Evolutionary conservation across 2,888 invertebrate genomes (phyloP), one percentile per base, ranked within the genome.

Genomic region (Spilosoma lubricipeda): DNA sequence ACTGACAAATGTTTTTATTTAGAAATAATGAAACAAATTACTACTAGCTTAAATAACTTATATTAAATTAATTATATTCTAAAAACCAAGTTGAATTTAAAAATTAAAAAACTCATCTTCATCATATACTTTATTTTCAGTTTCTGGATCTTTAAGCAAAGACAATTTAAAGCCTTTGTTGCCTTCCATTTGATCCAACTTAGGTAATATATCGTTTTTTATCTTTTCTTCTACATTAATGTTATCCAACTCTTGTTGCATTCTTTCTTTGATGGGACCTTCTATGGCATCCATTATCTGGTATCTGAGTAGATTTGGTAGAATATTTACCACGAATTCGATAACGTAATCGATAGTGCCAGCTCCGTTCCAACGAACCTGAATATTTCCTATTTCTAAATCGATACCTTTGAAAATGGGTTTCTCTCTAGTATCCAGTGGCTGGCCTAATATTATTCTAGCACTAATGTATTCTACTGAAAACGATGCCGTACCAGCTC

Each of bases 201-300:
- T 96, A 2, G 97, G 97, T 68, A 97, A 93, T 69, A 97, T 93
- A 86, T 97, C 97, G 76, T 97, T 96, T 84, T 97, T 97, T 77
- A 98, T 97, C 74, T 97, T 91, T 79, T 97, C 96, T 88, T 98
- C 98, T 3, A 98, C 96, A 85, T 98, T 97, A 36, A 98, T 94
- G 85, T 96, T 97, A 88, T 98, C 96, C 65, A 98, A 92, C 85
- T 98, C 97, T 83, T 97, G 97, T 88, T 98, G 98, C 7, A 98
- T 94, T 77, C 97, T 97, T 82, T 97, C 96, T 88, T 97, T 97
- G 5, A 98, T 92, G 0, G 98, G 98, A 59, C 97, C 97, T 92
- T 98, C 98, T 63, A 98, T 90, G 0, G 98, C 98, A 87, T 98
- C 98, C 97, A 98, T 98, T 77, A 98, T 98, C 93, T 98, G 98